These are phyloP conservation scores for Fragum whitleyi DNA, from an alignment of 2,888 invertebrate genomes.

Conservation along the genomic window DNA sequence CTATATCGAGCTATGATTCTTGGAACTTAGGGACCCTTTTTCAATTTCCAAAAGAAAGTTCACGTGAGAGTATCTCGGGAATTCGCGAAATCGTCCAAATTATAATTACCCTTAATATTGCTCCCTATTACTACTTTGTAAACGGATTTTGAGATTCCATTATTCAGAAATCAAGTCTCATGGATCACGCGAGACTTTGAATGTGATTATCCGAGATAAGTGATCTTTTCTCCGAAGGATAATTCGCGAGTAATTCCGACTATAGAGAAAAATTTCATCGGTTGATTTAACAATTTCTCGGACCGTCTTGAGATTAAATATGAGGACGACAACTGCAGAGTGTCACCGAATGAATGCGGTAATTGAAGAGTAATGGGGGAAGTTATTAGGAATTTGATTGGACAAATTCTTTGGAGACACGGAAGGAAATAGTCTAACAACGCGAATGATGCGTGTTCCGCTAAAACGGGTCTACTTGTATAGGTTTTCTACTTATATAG, in stretches of 20 bases:
- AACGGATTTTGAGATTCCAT: constrained; percentile 57
- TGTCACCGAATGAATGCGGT: not conserved
- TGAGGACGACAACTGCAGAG: constrained; percentile 11
- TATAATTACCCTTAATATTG: constrained; percentile 46
- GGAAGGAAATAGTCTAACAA: constrained; percentile 20
- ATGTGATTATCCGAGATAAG: constrained; percentile 60
- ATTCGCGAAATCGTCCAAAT: constrained; percentile 55
- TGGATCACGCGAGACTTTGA: constrained; percentile 66
- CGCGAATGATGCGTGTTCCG: not conserved
- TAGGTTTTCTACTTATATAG: too few relatives aligned
- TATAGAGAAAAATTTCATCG: constrained; percentile 47
- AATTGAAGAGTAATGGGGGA: constrained; percentile 5
- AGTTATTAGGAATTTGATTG: constrained; percentile 6
- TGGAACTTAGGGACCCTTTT: too few relatives aligned
- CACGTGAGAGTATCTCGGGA: constrained; percentile 9
- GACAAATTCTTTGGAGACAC: constrained; percentile 13
- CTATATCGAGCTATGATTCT: too few relatives aligned
- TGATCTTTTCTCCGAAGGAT: constrained; percentile 64
- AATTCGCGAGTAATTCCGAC: constrained; percentile 51
- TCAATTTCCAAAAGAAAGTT: not conserved
- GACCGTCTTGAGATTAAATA: constrained; percentile 48
- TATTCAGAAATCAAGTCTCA: constrained; percentile 48
- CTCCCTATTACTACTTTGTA: constrained; percentile 53
- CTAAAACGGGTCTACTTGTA: too few relatives aligned
- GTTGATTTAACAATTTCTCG: constrained; percentile 62